Evolutionary conservation across 2,797 vertebrate genomes (phyloP).

Genomic region (Thalassophryne amazonica): DNA sequence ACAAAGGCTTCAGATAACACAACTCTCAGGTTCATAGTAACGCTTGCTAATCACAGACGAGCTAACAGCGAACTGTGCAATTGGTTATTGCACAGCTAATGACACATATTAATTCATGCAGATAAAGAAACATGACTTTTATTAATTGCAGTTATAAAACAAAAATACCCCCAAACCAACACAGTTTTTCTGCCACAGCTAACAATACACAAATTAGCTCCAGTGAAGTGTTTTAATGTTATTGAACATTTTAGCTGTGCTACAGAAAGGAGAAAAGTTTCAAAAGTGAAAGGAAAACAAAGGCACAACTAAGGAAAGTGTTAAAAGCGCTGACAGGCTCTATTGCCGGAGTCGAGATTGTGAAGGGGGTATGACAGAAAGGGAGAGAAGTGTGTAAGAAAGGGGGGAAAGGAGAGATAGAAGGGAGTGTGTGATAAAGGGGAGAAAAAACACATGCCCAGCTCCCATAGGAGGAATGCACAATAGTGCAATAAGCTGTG

Average conservation of each 20-base stretch:
- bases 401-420: constrained; percentile 38
- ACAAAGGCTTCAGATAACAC: too few relatives aligned
- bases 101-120: constrained; percentile 13
- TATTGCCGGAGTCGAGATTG: constrained; percentile 44
- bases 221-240: constrained; percentile 24
- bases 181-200: constrained; percentile 17
- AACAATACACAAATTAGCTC: constrained; percentile 44
- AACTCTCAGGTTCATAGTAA: too few relatives aligned
- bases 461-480: constrained; percentile 68
- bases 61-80: too few relatives aligned
- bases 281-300: constrained; percentile 49
- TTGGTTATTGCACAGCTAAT: background rate
- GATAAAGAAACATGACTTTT: background rate
- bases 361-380: constrained; percentile 41
- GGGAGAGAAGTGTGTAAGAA: constrained; percentile 20
- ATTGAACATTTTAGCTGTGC: constrained; percentile 36
- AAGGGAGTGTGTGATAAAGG: constrained; percentile 43
- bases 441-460: constrained; percentile 53
- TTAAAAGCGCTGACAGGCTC: constrained; percentile 63
- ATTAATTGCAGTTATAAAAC: constrained; percentile 32
- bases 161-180: constrained; percentile 3
- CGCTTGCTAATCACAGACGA: too few relatives aligned
- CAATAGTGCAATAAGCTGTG: constrained; percentile 67
- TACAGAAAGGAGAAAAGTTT: constrained; percentile 22
- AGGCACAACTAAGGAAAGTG: constrained; percentile 50